Evolutionary conservation across 2,113 vertebrate genomes (phyloP).

Genomic region (Podocnemis expansa): DNA sequence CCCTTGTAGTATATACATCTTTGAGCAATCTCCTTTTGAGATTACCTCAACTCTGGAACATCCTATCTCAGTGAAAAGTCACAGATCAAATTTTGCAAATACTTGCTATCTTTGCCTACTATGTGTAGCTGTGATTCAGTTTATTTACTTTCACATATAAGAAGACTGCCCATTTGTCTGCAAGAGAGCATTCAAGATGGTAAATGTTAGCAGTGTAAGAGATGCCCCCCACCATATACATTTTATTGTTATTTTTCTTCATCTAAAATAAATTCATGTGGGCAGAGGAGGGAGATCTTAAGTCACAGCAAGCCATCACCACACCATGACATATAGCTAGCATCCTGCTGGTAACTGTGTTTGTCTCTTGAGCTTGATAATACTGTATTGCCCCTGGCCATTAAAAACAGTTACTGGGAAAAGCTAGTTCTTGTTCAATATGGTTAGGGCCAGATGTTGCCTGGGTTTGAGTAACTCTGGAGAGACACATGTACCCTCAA

Average conservation of each 20-base stretch:
- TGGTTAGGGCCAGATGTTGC: background rate
- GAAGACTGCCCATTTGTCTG: background rate
- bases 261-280: background rate
- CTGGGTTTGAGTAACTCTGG: background rate
- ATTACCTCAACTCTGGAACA: background rate
- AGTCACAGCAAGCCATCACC: accelerated
- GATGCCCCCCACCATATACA: background rate
- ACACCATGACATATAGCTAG: background rate
- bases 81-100: background rate
- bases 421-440: background rate
- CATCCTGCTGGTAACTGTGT: background rate
- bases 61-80: background rate
- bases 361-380: background rate
- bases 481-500: background rate
- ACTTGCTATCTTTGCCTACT: background rate
- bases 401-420: background rate
- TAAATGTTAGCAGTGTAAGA: background rate
- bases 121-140: background rate
- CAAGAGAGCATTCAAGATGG: background rate
- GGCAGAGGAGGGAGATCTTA: background rate
- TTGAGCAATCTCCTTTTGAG: background rate
- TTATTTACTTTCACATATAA: too few species aligned
- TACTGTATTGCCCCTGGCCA: background rate
- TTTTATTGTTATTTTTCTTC: background rate
- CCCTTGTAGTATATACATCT: background rate